phyloP scores from a whole-genome alignment of 1,140 invertebrate species.

The Agrypnia vestita region DNA sequence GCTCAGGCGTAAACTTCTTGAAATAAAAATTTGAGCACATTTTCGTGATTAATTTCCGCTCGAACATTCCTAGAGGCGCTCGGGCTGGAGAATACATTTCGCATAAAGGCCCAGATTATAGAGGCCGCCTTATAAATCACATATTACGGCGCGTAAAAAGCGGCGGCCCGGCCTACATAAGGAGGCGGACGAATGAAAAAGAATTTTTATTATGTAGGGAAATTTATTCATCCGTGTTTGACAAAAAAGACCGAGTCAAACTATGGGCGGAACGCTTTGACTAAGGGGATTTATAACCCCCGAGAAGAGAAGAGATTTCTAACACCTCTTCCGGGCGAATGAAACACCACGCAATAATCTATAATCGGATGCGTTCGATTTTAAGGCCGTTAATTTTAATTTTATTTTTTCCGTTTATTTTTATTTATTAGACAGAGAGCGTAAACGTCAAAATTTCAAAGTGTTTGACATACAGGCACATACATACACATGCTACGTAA shows the following conservation, averaged over 20 bases:
- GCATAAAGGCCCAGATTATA: conserved; percentile 38
- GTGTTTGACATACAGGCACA: too few relatives aligned
- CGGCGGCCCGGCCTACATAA: conserved; percentile 2
- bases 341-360: too few relatives aligned
- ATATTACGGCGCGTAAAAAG: conserved; percentile 27
- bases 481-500: too few relatives aligned
- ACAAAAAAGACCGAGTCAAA: conserved; percentile 15
- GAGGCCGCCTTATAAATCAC: conserved; percentile 36
- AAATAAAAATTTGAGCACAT: conserved; percentile 23
- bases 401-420: too few relatives aligned
- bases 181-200: conserved; percentile 30
- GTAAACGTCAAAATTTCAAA: too few relatives aligned
- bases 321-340: neutral
- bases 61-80: conserved; percentile 23
- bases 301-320: neutral
- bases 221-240: conserved; percentile 43
- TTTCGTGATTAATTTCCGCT: conserved; percentile 36
- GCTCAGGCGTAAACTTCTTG: conserved; percentile 10
- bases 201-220: conserved; percentile 37
- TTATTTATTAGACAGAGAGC: too few relatives aligned
- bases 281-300: conserved; percentile 24
- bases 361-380: too few relatives aligned
- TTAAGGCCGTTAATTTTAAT: too few relatives aligned
- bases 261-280: conserved; percentile 8
- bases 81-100: conserved; percentile 30